Conservation (phyloP, 1,140 invertebrate species). For the Acromyrmex heyeri region DNA sequence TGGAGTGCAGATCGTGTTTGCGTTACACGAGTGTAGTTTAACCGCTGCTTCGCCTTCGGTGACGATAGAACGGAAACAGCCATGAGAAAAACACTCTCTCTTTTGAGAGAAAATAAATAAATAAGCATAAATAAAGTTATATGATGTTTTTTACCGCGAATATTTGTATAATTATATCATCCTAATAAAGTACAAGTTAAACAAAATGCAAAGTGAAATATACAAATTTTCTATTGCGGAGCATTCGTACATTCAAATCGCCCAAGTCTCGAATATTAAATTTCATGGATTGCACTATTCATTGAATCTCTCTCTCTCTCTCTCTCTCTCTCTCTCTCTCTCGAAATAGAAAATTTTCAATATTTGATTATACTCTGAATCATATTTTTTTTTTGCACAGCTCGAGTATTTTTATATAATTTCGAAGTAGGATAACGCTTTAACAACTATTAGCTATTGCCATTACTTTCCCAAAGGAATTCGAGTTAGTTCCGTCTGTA, state of each 20-base stretch:
- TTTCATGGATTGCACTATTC: conserved; percentile 16
- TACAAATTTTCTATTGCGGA: neutral
- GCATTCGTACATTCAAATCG: conserved; percentile 22
- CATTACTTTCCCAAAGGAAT: conserved; percentile 37
- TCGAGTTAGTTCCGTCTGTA: conserved; percentile 8
- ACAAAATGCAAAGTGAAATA: conserved; percentile 8
- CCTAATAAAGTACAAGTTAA: neutral
- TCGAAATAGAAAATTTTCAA: conserved; percentile 6
- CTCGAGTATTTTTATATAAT: conserved; percentile 28
- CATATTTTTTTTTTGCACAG: neutral
- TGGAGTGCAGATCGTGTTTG: conserved; percentile 60
- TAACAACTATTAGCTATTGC: conserved; percentile 11
- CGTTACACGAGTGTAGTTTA: conserved; percentile 59
- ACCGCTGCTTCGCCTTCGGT: conserved; percentile 48
- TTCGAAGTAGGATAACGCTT: conserved; percentile 1
- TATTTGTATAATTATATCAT: neutral
- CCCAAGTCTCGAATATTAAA: conserved; percentile 31
- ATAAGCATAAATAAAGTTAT: conserved; percentile 3
- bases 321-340: neutral
- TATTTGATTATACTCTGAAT: conserved; percentile 22
- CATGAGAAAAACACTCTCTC: conserved; percentile 14
- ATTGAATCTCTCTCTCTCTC: neutral
- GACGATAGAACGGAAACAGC: neutral
- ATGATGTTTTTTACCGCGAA: neutral
- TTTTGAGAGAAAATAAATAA: conserved; percentile 2